Conservation (phyloP, 2,888 invertebrate genomes). For the Mystacides longicornis region DNA sequence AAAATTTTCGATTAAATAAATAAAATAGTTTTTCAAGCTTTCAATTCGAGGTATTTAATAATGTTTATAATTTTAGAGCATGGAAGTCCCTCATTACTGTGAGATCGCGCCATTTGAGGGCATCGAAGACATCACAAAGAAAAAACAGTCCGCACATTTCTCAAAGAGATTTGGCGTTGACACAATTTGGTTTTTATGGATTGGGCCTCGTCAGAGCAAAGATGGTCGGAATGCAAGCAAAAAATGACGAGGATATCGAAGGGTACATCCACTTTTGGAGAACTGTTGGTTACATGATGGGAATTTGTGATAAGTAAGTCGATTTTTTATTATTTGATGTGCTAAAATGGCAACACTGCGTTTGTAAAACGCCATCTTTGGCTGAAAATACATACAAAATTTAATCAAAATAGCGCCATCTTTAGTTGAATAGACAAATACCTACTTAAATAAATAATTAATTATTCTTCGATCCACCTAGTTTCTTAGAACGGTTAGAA, state of each 20-base stretch:
- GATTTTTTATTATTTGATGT: neutral
- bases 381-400: too few relatives aligned
- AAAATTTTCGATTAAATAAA: too few relatives aligned
- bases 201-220: constrained; percentile 55
- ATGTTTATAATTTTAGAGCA: too few relatives aligned
- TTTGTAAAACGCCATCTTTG: too few relatives aligned
- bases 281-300: constrained; percentile 71
- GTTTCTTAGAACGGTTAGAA: too few relatives aligned
- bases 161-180: constrained; percentile 78
- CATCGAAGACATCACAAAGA: constrained; percentile 44
- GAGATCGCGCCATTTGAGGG: constrained; percentile 57
- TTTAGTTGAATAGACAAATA: too few relatives aligned
- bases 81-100: constrained; percentile 64
- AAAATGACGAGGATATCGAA: constrained; percentile 51
- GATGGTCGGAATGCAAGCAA: constrained; percentile 4
- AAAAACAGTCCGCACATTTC: constrained; percentile 54
- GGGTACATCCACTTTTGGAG: constrained; percentile 80
- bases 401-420: too few relatives aligned
- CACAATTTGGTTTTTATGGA: constrained; percentile 84
- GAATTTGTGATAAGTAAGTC: constrained; percentile 67
- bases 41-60: too few relatives aligned
- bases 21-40: too few relatives aligned
- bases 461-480: too few relatives aligned
- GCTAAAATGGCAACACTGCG: too few relatives aligned
- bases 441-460: too few relatives aligned